Base-by-base conservation (phyloP, 2,797 vertebrate species). In the Eulemur coronatus region DNA sequence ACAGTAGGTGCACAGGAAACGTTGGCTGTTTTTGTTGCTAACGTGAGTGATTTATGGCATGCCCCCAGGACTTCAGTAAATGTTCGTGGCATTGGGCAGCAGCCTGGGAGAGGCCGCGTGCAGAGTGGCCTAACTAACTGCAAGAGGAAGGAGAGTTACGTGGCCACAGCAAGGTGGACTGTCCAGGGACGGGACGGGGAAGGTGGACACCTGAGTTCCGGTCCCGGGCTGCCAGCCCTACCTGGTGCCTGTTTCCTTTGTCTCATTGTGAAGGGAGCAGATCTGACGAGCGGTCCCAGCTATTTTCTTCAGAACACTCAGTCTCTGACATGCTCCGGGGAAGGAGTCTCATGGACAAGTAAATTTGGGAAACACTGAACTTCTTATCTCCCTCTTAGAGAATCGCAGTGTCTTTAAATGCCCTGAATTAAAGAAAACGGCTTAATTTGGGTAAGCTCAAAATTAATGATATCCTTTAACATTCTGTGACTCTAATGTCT, bases 11-110 rank as follows among this genome's bases (percentile, higher is more conserved):
- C 33, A 12, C 55, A 20, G 24, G 11, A 3, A 30, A 28, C 1
- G 4, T 52, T 30, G 30, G 65, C 50, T 22, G 1, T 28, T 43
- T 50, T 33, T 22, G 30, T 26, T 55, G 38, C 2, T 18, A 4
- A 4, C 1, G 1, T 18, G 50, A 1, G 1, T 1, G 55, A 33
- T 35, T 50, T 10, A 0, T 3, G 0, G 0, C 0, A 22, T 5
- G 24, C 61, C 35, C 14, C 33, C 43, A 59, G 57, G 24, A 59
- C 57, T 28, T 26, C 57, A 63, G 63, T 3, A 12, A 4, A 14
- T 0, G 7, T 17, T 1, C 1, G 14, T 41, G 28, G 85, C 28
- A 7, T 17, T 18, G 72, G 30, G 33, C 6, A 7, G 73, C 10
- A 75, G 20, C 9, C 1, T 1, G 26, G 10, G 17, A 1, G 76